Evolutionary conservation across 2,113 vertebrate genomes (phyloP), one percentile per base, ranked within the genome.

Genomic region (Centropus unirufus): DNA sequence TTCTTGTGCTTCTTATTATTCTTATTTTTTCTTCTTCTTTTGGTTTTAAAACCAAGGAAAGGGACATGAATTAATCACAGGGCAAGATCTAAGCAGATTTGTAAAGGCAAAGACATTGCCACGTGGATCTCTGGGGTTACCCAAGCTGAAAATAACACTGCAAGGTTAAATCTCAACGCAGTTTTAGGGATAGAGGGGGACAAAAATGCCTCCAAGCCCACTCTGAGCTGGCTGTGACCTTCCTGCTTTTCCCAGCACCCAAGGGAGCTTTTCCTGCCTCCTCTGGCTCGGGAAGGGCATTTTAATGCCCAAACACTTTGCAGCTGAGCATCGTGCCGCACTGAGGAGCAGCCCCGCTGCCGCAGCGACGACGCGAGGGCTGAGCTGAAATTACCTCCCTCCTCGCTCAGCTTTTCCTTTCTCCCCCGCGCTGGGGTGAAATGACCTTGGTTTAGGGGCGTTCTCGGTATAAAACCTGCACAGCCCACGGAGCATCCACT

Each of bases 121-220:
- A 32, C 93, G 14, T 40, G 58, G 68, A 79, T 95, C 90, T 55
- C 76, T 27, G 77, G 34, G 76, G 64, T 5, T 54, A 8, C 85
- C n/a, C 2, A 82, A 42, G 92, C 96, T 96, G 94, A 94, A 94
- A 95, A 51, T 12, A 93, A 67, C 91, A 92, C 83, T 90, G 93
- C 27, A 19, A 66, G 66, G 95, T 89, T 96, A 74, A 77, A 85
- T 91, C 36, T 91, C 11, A 18, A 36, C 42, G 64, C 62, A 4
- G 29, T 22, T 92, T 94, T 9, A 8, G 52, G 12, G 5, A 7
- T 6, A 6, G 46, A 6, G 46, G 21, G 9, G 49, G 14, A 81
- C 51, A 67, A 14, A 49, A 89, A 82, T 16, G 79, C 83, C 21
- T 12, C 81, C 79, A n/a, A 66, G 24, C 69, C 92, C 11, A 3